A percentile compares a stretch with the other conserved stretches of the same genome.
Conservation (phyloP, 2,888 invertebrate genomes). For the Lacanobia oleracea region DNA sequence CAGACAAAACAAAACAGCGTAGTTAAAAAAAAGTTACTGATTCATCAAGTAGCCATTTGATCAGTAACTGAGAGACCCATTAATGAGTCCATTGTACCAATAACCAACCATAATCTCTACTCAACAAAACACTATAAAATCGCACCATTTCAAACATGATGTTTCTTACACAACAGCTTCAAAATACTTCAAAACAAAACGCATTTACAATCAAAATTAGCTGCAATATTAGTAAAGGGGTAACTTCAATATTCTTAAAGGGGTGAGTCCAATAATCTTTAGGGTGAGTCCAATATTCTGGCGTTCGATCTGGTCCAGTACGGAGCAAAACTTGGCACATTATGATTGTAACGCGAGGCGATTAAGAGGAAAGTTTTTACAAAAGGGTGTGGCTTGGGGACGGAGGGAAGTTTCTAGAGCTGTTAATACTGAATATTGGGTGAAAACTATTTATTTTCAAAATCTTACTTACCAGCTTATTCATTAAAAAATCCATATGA, state of each 20-base stretch:
- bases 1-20: too few relatives aligned
- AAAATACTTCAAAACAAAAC: slow-evolving; percentile 50
- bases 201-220: slow-evolving; percentile 58
- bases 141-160: slow-evolving; percentile 10
- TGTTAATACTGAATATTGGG: slow-evolving; percentile 56
- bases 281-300: slow-evolving; percentile 47
- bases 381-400: slow-evolving; percentile 79
- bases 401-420: slow-evolving; percentile 71
- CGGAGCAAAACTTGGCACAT: slow-evolving; percentile 82
- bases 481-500: too few relatives aligned
- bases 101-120: background rate
- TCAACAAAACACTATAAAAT: background rate
- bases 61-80: background rate
- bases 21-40: too few relatives aligned
- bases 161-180: slow-evolving; percentile 21
- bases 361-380: slow-evolving; percentile 88
- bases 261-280: slow-evolving; percentile 44
- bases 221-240: slow-evolving; percentile 48
- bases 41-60: too few relatives aligned
- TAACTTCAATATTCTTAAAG: slow-evolving; percentile 42
- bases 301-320: slow-evolving; percentile 73
- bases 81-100: background rate
- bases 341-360: slow-evolving; percentile 86
- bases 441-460: background rate
- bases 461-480: too few relatives aligned